Evolutionary conservation across 2,888 invertebrate species (phyloP).

Genomic region (Iselma pallidipennis): DNA sequence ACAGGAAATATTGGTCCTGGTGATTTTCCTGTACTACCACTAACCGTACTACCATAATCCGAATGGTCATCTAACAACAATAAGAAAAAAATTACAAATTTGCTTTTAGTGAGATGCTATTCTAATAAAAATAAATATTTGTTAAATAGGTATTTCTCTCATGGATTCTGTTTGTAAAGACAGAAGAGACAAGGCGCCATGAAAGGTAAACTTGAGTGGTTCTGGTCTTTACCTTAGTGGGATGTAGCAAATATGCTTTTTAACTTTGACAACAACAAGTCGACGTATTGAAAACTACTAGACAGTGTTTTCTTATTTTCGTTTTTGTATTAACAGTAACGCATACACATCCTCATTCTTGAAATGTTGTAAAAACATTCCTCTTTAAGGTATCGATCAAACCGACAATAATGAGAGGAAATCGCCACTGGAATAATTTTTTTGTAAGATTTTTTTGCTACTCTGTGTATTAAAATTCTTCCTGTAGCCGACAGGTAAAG

Average conservation of each 20-base stretch:
- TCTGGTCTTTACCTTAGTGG: slow-evolving; percentile 36
- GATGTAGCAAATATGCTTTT: slow-evolving; percentile 21
- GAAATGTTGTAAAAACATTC: neutral
- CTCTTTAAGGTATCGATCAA: neutral
- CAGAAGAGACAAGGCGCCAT: slow-evolving; percentile 31
- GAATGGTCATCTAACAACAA: slow-evolving; percentile 70
- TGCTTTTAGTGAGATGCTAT: neutral
- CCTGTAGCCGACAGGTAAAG: neutral
- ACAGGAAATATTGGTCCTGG: slow-evolving; percentile 68
- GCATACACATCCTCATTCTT: slow-evolving; percentile 24
- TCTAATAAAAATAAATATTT: slow-evolving; percentile 13
- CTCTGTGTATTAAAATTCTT: neutral
- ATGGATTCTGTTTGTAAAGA: slow-evolving; percentile 11
- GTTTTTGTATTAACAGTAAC: neutral
- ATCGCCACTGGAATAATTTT: slow-evolving; percentile 8
- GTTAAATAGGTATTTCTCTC: slow-evolving; percentile 18
- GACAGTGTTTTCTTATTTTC: slow-evolving; percentile 25
- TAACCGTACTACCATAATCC: slow-evolving; percentile 67
- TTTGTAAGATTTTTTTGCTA: neutral
- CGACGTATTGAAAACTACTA: slow-evolving; percentile 33
- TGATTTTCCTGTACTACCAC: slow-evolving; percentile 68
- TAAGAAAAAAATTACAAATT: slow-evolving; percentile 30
- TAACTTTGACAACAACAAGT: slow-evolving; percentile 13
- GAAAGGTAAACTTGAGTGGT: slow-evolving; percentile 38
- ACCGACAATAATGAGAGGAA: neutral